A percentile compares a stretch with the other conserved stretches of the same genome.
Conservation (phyloP, 2,888 invertebrate genomes). For the Tiliacea citrago region DNA sequence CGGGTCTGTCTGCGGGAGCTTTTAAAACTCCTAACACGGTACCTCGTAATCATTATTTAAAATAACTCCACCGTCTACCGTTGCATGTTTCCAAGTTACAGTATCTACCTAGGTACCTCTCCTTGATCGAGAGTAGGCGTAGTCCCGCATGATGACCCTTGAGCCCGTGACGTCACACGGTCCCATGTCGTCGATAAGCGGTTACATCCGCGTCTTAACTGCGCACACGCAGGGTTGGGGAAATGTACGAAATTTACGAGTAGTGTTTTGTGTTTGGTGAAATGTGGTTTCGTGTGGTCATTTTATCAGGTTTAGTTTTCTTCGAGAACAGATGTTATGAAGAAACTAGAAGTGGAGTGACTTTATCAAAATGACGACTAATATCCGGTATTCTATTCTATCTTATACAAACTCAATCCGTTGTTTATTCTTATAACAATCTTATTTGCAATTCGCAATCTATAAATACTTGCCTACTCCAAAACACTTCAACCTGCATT, state of each 20-base stretch:
- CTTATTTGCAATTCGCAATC: too few species aligned
- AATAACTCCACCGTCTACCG: background rate
- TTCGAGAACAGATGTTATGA: background rate
- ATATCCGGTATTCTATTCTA: too few species aligned
- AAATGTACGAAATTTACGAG: constrained; percentile 35
- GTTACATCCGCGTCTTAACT: constrained; percentile 56
- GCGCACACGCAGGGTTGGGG: constrained; percentile 49
- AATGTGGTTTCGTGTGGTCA: constrained; percentile 26
- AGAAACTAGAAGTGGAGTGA: background rate
- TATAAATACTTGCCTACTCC: too few species aligned
- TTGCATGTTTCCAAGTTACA: constrained; percentile 13
- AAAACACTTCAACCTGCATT: background rate
- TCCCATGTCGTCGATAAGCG: constrained; percentile 53
- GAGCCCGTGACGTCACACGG: constrained; percentile 59
- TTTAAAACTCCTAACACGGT: constrained; percentile 5
- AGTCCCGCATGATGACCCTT: constrained; percentile 56
- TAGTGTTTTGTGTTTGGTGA: constrained; percentile 23
- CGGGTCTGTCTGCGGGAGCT: too few species aligned
- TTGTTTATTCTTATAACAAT: too few species aligned
- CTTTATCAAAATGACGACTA: too few species aligned
- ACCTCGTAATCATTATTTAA: constrained; percentile 17
- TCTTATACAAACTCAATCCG: too few species aligned
- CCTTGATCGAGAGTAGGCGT: constrained; percentile 50
- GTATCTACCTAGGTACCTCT: background rate
- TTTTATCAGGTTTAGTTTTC: constrained; percentile 23